These are phyloP conservation scores for Cataglyphis cursor DNA, from an alignment of 2,888 invertebrate species.

Conservation along the genomic window DNA sequence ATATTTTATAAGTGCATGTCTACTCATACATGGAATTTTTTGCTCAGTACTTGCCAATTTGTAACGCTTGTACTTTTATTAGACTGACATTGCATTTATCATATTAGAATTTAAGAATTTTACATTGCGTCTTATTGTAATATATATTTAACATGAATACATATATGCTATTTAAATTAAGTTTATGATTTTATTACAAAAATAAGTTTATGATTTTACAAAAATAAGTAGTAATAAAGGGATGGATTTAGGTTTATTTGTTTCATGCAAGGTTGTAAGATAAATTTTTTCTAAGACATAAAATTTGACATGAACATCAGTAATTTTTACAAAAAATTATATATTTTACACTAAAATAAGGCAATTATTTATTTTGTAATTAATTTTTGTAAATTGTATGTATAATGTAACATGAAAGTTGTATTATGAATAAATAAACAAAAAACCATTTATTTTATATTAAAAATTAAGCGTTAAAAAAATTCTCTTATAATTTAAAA, in stretches of 20 bases:
- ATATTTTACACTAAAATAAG: neutral
- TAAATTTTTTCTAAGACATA: neutral
- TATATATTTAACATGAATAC: conserved; percentile 20
- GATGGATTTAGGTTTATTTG: neutral
- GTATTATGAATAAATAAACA: conserved; percentile 22
- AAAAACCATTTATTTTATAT: conserved; percentile 21
- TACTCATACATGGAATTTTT: neutral
- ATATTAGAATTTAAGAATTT: conserved; percentile 3
- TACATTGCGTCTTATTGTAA: conserved; percentile 4
- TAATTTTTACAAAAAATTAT: neutral
- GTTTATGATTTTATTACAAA: conserved; percentile 1
- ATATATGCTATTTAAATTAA: neutral
- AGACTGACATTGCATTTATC: conserved; percentile 8
- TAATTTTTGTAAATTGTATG: conserved; percentile 25
- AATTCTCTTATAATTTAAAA: neutral
- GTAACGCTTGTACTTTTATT: neutral
- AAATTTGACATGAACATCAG: neutral
- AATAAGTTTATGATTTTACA: neutral
- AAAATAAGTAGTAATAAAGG: neutral
- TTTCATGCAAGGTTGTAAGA: conserved; percentile 11
- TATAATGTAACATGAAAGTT: neutral
- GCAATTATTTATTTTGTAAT: conserved; percentile 4
- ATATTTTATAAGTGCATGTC: neutral
- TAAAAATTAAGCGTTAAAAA: neutral
- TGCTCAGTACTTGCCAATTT: neutral